Evolutionary conservation across 1,140 invertebrate species (phyloP).

Genomic region (Nylanderia fulva): DNA sequence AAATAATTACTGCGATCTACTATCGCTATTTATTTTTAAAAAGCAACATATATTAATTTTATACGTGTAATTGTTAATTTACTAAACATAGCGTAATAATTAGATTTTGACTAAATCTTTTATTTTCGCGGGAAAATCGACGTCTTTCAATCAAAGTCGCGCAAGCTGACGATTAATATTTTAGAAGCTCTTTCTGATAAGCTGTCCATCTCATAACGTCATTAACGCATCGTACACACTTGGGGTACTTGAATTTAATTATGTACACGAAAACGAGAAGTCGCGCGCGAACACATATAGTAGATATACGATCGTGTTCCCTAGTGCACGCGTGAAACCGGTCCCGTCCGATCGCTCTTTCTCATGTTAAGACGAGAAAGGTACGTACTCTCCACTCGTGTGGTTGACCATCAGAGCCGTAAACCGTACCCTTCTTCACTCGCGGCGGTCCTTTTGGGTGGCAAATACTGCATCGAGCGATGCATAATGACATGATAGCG

Average conservation of each 20-base stretch:
- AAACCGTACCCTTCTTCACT: slow-evolving; percentile 67
- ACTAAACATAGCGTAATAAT: neutral
- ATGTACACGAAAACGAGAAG: slow-evolving; percentile 36
- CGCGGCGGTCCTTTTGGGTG: slow-evolving; percentile 40
- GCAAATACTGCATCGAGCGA: neutral
- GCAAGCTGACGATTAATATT: slow-evolving; percentile 1
- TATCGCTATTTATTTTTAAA: neutral
- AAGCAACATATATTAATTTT: neutral
- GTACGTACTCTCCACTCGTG: slow-evolving; percentile 49
- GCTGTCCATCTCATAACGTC: neutral
- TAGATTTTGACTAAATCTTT: neutral
- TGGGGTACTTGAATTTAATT: slow-evolving; percentile 33
- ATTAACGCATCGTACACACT: neutral
- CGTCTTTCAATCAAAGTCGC: neutral
- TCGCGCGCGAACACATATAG: neutral
- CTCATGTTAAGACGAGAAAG: slow-evolving; percentile 58
- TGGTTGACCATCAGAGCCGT: slow-evolving; percentile 53
- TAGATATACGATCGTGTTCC: slow-evolving; percentile 27
- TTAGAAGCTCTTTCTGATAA: neutral
- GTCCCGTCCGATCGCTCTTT: slow-evolving; percentile 66
- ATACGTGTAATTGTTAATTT: neutral
- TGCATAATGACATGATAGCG: slow-evolving; percentile 35
- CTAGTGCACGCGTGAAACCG: slow-evolving; percentile 68
- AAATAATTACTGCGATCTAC: slow-evolving; percentile 1
- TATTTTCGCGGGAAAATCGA: neutral